Evolutionary conservation across 2,113 vertebrate genomes (phyloP).

Genomic region (Atlantisia rogersi): DNA sequence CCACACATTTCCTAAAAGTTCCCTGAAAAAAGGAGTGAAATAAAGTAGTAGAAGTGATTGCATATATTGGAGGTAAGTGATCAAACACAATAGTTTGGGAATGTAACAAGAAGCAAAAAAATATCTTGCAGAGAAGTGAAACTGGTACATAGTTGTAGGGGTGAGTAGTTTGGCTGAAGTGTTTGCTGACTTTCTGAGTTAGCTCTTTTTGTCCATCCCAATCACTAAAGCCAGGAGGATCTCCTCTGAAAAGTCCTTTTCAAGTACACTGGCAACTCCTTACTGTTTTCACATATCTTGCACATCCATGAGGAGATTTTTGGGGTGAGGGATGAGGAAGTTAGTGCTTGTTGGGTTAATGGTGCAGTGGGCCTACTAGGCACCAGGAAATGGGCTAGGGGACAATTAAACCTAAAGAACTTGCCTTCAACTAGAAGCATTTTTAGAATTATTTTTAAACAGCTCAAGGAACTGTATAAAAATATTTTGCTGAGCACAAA

Average conservation of each 20-base stretch:
- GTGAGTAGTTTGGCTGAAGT: not conserved
- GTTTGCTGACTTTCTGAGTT: not conserved
- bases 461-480: not conserved
- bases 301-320: not conserved
- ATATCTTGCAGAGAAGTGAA: not conserved
- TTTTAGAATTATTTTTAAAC: not conserved
- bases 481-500: rapidly evolving
- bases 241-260: not conserved
- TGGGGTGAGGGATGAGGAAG: not conserved
- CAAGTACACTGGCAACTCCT: not conserved
- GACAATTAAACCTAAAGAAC: not conserved
- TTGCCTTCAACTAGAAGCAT: not conserved
- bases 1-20: not conserved
- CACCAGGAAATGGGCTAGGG: not conserved
- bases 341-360: not conserved
- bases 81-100: not conserved
- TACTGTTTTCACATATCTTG: not conserved
- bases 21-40: not conserved
- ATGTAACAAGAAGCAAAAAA: not conserved
- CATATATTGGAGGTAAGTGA: not conserved
- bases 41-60: not conserved
- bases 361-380: not conserved
- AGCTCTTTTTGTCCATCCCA: not conserved
- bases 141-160: not conserved
- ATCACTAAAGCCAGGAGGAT: not conserved